Conservation (phyloP, 2,888 invertebrate genomes). For the Hetaerina titia region DNA sequence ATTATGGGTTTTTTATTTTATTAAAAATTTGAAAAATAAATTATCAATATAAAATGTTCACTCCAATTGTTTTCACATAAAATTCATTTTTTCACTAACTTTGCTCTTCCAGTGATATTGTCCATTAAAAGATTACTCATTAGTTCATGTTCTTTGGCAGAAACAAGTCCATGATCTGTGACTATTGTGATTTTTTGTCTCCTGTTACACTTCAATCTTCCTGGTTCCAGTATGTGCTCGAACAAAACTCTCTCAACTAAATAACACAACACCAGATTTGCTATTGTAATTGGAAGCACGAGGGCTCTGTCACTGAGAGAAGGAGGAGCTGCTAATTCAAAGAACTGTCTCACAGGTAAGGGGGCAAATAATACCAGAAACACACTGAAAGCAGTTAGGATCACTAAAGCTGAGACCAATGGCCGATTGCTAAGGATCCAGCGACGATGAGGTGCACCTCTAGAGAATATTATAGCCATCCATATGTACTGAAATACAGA, state of each 20-base stretch:
- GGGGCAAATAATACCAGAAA: slow-evolving; percentile 79
- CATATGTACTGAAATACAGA: slow-evolving; percentile 84
- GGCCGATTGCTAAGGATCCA: slow-evolving; percentile 81
- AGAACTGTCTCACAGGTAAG: slow-evolving; percentile 75
- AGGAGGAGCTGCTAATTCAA: slow-evolving; percentile 76
- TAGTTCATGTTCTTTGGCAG: slow-evolving; percentile 44
- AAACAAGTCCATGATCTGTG: slow-evolving; percentile 52
- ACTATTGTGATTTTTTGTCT: slow-evolving; percentile 16
- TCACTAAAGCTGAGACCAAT: slow-evolving; percentile 78
- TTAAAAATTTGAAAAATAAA: neutral
- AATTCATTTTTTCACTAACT: slow-evolving; percentile 4
- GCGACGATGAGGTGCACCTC: slow-evolving; percentile 83
- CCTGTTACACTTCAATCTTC: neutral
- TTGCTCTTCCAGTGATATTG: neutral
- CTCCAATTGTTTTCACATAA: neutral
- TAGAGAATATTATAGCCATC: slow-evolving; percentile 82
- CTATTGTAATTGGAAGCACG: slow-evolving; percentile 73
- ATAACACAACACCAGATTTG: slow-evolving; percentile 29
- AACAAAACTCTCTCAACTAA: slow-evolving; percentile 48
- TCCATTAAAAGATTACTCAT: neutral
- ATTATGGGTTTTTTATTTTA: neutral
- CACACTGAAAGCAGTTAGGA: slow-evolving; percentile 78
- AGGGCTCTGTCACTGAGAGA: slow-evolving; percentile 76
- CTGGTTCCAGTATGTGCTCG: slow-evolving; percentile 42
- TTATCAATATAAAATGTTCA: neutral